Conservation (phyloP, 2,113 vertebrate genomes). For the Xiphophorus maculatus region DNA sequence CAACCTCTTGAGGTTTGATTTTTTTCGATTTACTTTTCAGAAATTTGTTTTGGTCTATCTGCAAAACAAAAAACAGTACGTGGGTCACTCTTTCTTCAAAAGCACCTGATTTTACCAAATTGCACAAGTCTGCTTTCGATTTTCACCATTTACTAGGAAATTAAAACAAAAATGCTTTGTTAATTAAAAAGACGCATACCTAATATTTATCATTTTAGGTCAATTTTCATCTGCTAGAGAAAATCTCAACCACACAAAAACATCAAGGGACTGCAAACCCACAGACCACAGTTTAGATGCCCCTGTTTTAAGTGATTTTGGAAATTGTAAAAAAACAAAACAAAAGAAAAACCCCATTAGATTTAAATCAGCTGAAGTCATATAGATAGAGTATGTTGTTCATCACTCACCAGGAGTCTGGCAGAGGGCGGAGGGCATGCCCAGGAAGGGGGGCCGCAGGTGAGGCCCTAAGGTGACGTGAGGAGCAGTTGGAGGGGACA, state of each 20-base stretch:
- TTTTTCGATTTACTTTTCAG: not conserved
- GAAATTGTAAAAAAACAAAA: not conserved
- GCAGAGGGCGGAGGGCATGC: constrained; percentile 93
- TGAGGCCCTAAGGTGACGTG: constrained; percentile 94
- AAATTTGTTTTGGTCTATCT: not conserved
- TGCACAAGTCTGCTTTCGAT: too few species aligned
- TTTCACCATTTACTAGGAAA: not conserved
- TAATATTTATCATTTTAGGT: too few species aligned
- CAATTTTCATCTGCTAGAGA: not conserved
- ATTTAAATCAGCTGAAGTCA: not conserved
- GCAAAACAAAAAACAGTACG: too few species aligned
- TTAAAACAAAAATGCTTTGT: not conserved
- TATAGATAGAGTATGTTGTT: not conserved
- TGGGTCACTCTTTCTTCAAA: too few species aligned
- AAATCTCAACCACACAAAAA: not conserved
- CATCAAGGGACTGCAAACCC: too few species aligned
- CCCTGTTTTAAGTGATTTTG: not conserved
- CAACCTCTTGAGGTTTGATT: not conserved
- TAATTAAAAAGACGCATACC: too few species aligned
- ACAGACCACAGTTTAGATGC: not conserved
- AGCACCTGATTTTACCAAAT: too few species aligned
- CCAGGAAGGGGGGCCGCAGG: constrained; percentile 92
- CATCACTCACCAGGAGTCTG: constrained; percentile 91
- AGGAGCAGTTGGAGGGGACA: constrained; percentile 91
- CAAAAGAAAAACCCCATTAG: not conserved